Conservation (phyloP, 2,888 invertebrate species). For the Caenorhabditis afra region DNA sequence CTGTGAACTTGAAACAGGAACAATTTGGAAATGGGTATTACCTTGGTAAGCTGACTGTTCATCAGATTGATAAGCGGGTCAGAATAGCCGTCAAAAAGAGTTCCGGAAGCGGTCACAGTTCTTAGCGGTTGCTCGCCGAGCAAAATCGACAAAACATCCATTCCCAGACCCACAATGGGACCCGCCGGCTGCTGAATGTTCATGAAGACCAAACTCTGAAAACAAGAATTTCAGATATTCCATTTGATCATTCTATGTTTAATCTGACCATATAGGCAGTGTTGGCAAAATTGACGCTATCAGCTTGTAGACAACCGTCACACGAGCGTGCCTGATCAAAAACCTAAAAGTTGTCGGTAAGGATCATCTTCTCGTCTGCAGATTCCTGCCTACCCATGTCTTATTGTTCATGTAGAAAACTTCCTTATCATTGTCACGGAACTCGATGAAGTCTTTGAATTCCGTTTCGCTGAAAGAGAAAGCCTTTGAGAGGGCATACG, state of each 20-base stretch:
- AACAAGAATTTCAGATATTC: background rate
- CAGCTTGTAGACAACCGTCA: constrained; percentile 48
- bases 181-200: constrained; percentile 26
- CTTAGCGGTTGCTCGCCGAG: constrained; percentile 67
- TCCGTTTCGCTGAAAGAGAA: constrained; percentile 68
- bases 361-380: background rate
- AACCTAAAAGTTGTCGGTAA: constrained; percentile 47
- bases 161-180: constrained; percentile 18
- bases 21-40: constrained; percentile 18
- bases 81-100: constrained; percentile 62
- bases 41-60: constrained; percentile 61
- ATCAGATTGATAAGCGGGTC: constrained; percentile 66
- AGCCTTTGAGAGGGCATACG: constrained; percentile 15
- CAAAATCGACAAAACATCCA: constrained; percentile 56
- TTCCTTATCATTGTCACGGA: constrained; percentile 62
- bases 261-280: constrained; percentile 63
- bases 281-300: constrained; percentile 59
- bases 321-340: constrained; percentile 61
- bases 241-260: background rate
- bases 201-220: constrained; percentile 58
- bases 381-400: constrained; percentile 51
- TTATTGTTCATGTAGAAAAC: constrained; percentile 66
- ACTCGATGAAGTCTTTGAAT: constrained; percentile 70
- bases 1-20: constrained; percentile 23
- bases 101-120: constrained; percentile 60